These are phyloP conservation scores for Zosterops pallidus DNA, from an alignment of 2,113 vertebrate species.

Conservation along the genomic window DNA sequence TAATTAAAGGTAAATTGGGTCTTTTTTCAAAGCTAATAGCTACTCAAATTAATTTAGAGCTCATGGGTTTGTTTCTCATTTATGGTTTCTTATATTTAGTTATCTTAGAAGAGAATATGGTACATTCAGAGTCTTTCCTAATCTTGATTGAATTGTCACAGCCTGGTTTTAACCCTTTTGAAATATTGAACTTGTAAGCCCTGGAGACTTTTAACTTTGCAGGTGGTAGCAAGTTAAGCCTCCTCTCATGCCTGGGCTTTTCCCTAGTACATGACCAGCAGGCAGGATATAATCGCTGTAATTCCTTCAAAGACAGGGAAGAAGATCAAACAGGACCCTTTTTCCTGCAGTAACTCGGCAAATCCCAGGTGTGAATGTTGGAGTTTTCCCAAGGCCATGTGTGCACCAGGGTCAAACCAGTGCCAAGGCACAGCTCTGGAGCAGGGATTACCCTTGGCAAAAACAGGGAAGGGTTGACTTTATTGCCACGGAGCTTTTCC, in stretches of 20 bases:
- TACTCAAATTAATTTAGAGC: neutral
- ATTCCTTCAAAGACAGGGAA: constrained; percentile 22
- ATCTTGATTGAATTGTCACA: neutral
- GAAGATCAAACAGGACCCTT: neutral
- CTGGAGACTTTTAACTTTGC: neutral
- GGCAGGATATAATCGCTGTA: neutral
- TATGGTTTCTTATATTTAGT: neutral
- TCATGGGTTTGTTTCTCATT: neutral
- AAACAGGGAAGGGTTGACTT: neutral
- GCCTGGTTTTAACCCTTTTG: neutral
- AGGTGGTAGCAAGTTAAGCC: neutral
- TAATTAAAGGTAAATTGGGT: neutral
- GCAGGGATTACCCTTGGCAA: neutral
- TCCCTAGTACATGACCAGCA: neutral
- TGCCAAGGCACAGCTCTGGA: neutral
- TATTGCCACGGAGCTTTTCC: neutral
- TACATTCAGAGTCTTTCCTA: neutral
- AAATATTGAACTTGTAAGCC: neutral
- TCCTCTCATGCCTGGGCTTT: neutral
- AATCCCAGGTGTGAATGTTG: neutral
- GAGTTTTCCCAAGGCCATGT: neutral
- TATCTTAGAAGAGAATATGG: neutral
- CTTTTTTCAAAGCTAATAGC: neutral
- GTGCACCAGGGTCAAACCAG: neutral
- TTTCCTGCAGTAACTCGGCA: neutral